Base-by-base conservation (phyloP, 2,797 vertebrate genomes). In the Emys orbicularis region DNA sequence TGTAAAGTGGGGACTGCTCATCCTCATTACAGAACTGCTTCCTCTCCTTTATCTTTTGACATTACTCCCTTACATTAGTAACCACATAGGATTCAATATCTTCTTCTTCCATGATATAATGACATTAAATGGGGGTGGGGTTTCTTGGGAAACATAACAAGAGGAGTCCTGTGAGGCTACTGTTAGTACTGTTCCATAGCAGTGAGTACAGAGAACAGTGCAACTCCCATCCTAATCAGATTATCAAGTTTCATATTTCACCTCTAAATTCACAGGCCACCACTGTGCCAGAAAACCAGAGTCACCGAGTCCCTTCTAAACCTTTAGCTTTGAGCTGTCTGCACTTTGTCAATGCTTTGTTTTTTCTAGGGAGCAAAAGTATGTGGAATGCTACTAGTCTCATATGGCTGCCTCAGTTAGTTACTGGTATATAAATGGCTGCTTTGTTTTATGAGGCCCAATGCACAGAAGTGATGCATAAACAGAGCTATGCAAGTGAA, bases 401-500 rank as follows among this genome's bases (percentile, higher is more conserved):
- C 3, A 31, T 92, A 89, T 10, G 12, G 85, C 34, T 77, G 74
- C 76, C 49, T 88, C 54, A 12, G 87, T 21, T 34, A 90, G 59
- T 12, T 53, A 87, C 21, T 53, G 5, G 31, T 56, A 5, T 3
- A 79, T n/a, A 61, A 87, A 0, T 31, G 90, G 74, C 3, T 86
- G 6, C 2, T 85, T 61, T 84, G 19, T 13, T 92, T 93, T 88
- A 81, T 94, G 84, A 76, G 19, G 6, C 72, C 54, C 84, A 54
- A 41, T 10, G 37, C 59, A 94, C 5, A 81, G 16, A 88, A 72
- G 4, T 1, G 3, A 79, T 12, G 34, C 0, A 81, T 81, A 18
- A 81, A 86, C 74, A 95, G 83, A 27, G 5, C 41, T 85, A 80
- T 65, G 31, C 61, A 94, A 89, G 74, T 12, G 0, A 94, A 15